These are phyloP conservation scores for Drosophila bunnanda DNA, from an alignment of 2,888 invertebrate species.

Conservation along the genomic window DNA sequence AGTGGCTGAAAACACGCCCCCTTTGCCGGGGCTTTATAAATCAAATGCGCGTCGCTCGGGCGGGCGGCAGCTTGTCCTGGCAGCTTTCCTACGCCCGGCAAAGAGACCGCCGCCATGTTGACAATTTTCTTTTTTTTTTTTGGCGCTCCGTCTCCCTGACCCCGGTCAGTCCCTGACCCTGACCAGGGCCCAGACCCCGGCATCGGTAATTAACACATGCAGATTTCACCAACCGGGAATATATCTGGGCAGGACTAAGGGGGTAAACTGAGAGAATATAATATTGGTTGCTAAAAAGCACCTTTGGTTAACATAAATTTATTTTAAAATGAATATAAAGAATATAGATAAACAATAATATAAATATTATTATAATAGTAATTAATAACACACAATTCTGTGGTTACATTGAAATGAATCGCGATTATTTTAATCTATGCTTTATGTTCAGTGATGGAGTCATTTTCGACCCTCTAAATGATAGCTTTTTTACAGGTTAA, in stretches of 20 bases:
- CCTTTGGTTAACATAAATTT: not conserved
- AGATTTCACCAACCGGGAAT: slow-evolving; percentile 57
- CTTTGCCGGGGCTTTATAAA: slow-evolving; percentile 69
- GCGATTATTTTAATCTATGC: not conserved
- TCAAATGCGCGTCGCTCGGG: slow-evolving; percentile 62
- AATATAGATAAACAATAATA: not conserved
- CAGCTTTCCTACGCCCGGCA: slow-evolving; percentile 49
- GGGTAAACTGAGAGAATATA: not conserved
- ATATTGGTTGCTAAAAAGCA: not conserved
- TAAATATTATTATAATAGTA: no score
- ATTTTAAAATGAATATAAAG: not conserved
- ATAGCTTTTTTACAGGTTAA: not conserved
- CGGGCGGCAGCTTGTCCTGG: slow-evolving; percentile 71
- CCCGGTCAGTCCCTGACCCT: slow-evolving; percentile 53
- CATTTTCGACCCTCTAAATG: no score
- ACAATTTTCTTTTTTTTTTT: slow-evolving; percentile 61
- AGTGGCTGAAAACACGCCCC: slow-evolving; percentile 51
- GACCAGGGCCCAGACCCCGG: slow-evolving; percentile 53
- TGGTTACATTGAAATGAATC: not conserved
- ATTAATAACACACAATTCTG: accelerated
- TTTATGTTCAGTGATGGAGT: not conserved
- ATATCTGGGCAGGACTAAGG: not conserved
- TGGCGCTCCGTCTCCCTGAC: slow-evolving; percentile 15
- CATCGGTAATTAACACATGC: slow-evolving; percentile 78
- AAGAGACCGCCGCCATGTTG: slow-evolving; percentile 68